phyloP scores from a whole-genome alignment of 2,113 vertebrate species.

The Tachysurus fulvidraco region DNA sequence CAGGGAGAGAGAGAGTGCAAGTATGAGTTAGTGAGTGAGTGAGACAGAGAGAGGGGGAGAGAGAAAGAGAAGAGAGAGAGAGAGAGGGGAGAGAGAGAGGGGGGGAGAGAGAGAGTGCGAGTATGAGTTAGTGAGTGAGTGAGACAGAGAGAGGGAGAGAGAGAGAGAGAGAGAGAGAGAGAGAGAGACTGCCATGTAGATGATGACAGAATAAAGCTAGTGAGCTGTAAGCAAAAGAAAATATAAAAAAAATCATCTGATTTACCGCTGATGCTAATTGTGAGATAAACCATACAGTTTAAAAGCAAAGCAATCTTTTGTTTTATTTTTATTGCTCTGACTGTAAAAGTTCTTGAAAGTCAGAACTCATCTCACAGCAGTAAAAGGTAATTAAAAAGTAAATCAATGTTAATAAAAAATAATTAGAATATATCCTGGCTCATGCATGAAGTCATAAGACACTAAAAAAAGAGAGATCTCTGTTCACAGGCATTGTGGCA shows the following conservation, averaged over 20 bases:
- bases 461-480: neutral
- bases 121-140: no score
- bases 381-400: neutral
- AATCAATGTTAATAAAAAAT: slow-evolving; percentile 11
- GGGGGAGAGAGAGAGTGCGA: no score
- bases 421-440: neutral
- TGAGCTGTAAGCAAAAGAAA: neutral
- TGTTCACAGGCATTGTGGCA: neutral
- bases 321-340: slow-evolving; percentile 33
- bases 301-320: slow-evolving; percentile 27
- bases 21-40: no score
- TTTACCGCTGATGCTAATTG: slow-evolving; percentile 67
- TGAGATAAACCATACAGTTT: slow-evolving; percentile 61
- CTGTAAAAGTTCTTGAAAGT: slow-evolving; percentile 1
- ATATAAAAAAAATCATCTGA: slow-evolving; percentile 50
- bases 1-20: neutral
- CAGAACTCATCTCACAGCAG: neutral
- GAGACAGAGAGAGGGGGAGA: neutral
- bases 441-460: neutral
- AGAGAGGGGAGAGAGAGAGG: neutral
- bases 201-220: no score
- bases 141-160: neutral
- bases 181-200: neutral
- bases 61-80: neutral
- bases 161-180: neutral